Base-by-base conservation (phyloP, 2,113 vertebrate genomes). In the Tichodroma muraria region DNA sequence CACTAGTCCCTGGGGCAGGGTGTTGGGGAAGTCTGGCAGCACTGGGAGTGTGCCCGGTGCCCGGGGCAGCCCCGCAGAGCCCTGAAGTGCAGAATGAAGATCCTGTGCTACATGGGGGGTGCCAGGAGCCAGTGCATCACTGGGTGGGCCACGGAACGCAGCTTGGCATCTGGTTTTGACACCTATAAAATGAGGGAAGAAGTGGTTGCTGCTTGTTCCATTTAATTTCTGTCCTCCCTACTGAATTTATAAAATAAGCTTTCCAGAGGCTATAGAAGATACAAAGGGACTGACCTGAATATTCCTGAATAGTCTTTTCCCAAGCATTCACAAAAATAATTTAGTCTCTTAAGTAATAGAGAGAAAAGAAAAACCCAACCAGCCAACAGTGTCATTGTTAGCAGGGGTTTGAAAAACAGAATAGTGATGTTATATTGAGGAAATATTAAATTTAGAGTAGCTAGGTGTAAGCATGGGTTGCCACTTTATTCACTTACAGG, bases 1-100 rank as follows among this genome's bases (percentile, higher is more conserved):
- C 18, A 11, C 8, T 60, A 13, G 13, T 25, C 2, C 0, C 21
- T 9, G 0, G 4, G 33, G 11, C 65, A 47, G 30, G 15, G 22
- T 71, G 30, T 49, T 57, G 82, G 73, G 61, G 65, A 87, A 56
- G 69, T 63, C 47, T 83, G 30, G 57, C 56, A 66, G 45, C 18
- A 3, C 22, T 61, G 79, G 40, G 22, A 40, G 42, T 22, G 15
- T 56, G 80, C 15, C 27, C 18, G 70, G 38, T 52, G 8, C 5
- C 40, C 35, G 63, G 56, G 63, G 57, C 42, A 70, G 52, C 20
- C 24, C 64, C 38, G 44, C 3, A 11, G 30, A 57, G 15, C 70
- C 57, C 50, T 77, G 44, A 40, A 44, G 28, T 23, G 64, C 56
- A 44, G 56, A 37, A 42, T 16, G 57, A 53, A 45, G 22, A 60